These are phyloP conservation scores for Cyclargus thomasi DNA, from an alignment of 1,140 invertebrate genomes.

Conservation along the genomic window DNA sequence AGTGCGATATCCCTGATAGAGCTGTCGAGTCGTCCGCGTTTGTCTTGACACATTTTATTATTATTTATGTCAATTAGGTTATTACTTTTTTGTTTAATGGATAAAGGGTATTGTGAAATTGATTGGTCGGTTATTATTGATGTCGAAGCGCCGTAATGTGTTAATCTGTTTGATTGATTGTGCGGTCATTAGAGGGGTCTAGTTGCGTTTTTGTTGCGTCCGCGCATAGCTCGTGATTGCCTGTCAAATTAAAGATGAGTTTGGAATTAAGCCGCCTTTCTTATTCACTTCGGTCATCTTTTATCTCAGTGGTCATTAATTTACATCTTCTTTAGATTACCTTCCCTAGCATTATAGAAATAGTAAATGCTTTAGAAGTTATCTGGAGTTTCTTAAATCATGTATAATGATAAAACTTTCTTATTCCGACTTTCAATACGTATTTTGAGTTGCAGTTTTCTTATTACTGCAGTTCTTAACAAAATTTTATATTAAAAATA, in stretches of 20 bases:
- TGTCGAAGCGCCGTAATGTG: constrained; percentile 67
- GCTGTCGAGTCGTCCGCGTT: constrained; percentile 67
- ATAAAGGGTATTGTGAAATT: constrained; percentile 72
- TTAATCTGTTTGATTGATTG: constrained; percentile 74
- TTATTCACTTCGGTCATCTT: not conserved
- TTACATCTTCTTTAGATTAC: not conserved
- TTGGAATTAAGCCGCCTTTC: constrained; percentile 13
- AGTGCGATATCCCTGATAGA: constrained; percentile 66
- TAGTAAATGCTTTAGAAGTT: too few species aligned
- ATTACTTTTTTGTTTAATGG: constrained; percentile 74
- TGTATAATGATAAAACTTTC: too few species aligned
- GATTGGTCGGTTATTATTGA: constrained; percentile 71
- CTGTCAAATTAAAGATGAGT: constrained; percentile 50
- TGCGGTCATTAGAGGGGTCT: constrained; percentile 63
- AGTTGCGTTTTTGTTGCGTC: constrained; percentile 49
- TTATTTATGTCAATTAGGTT: constrained; percentile 75
- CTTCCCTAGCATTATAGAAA: too few species aligned
- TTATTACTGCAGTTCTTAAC: too few species aligned
- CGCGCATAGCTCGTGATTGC: constrained; percentile 39
- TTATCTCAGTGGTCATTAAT: not conserved
- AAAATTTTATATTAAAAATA: too few species aligned
- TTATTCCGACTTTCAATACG: too few species aligned
- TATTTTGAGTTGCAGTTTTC: too few species aligned
- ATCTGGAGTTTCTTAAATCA: too few species aligned
- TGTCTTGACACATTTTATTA: constrained; percentile 74